Conservation (phyloP, 2,888 invertebrate species). For the Sphinx pinastri region DNA sequence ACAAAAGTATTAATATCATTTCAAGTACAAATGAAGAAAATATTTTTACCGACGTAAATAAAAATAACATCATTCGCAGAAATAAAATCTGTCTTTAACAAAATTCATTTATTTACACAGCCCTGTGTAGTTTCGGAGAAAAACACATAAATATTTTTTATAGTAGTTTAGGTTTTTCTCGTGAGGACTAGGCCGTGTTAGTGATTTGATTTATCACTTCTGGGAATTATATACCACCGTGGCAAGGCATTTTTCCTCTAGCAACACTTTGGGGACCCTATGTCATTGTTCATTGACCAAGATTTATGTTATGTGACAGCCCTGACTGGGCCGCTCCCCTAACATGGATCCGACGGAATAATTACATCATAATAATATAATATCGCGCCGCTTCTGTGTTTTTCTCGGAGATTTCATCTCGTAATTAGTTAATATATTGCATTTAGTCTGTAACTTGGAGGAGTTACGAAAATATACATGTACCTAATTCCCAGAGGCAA, state of each 20-base stretch:
- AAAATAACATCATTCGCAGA: too few relatives aligned
- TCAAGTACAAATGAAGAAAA: too few relatives aligned
- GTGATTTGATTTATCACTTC: conserved; percentile 12
- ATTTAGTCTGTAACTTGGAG: background rate
- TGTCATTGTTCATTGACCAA: conserved; percentile 23
- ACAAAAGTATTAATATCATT: too few relatives aligned
- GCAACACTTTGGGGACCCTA: conserved; percentile 14
- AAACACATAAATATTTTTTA: conserved; percentile 9
- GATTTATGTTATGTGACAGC: conserved; percentile 14
- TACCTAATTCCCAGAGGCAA: background rate
- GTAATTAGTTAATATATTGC: conserved; percentile 15
- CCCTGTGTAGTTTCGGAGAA: background rate
- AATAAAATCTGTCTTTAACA: too few relatives aligned
- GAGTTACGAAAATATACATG: background rate
- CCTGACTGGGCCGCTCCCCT: conserved; percentile 2
- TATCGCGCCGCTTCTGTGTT: background rate
- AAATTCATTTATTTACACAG: background rate
- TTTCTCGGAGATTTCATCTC: background rate
- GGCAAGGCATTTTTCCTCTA: conserved; percentile 3
- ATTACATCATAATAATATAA: conserved; percentile 9
- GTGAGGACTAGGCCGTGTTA: conserved; percentile 3
- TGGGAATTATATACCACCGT: conserved; percentile 6
- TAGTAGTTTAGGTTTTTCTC: conserved; percentile 11
- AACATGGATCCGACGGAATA: conserved; percentile 7
- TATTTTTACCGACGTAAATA: too few relatives aligned